Percentiles rank a stretch among this genome's conserved stretches.
phyloP scores from a whole-genome alignment of 2,113 vertebrate genomes.

The Procapra przewalskii region DNA sequence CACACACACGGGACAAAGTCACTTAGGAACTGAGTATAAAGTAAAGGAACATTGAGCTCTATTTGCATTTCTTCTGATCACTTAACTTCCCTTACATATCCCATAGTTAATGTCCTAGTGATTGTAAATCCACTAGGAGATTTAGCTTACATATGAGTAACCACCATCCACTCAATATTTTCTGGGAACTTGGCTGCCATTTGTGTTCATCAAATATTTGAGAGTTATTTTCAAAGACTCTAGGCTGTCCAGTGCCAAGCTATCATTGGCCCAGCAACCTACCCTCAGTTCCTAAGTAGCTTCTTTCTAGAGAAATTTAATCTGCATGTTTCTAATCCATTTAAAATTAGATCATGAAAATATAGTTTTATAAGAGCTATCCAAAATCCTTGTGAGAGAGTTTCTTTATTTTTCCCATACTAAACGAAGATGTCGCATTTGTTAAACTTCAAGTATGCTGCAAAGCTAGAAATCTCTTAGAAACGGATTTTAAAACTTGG shows the following conservation, averaged over 20 bases:
- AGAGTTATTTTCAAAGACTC: constrained; percentile 54
- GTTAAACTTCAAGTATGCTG: constrained; percentile 49
- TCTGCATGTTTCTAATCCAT: constrained; percentile 58
- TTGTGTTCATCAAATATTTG: constrained; percentile 58
- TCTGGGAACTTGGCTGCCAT: constrained; percentile 56
- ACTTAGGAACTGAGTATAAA: neutral
- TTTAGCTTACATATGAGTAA: constrained; percentile 49
- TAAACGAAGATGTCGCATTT: constrained; percentile 46
- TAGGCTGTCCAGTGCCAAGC: constrained; percentile 34
- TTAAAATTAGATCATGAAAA: constrained; percentile 63
- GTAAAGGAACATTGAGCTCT: neutral
- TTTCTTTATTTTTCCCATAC: neutral
- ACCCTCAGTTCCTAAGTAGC: constrained; percentile 20
- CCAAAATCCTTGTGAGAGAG: constrained; percentile 25
- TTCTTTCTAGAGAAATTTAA: constrained; percentile 60
- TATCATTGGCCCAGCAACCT: constrained; percentile 6
- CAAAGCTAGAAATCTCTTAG: constrained; percentile 14
- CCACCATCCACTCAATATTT: neutral
- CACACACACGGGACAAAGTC: neutral
- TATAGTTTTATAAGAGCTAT: constrained; percentile 33
- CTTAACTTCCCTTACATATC: constrained; percentile 19
- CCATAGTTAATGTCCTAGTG: constrained; percentile 1
- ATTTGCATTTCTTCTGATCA: constrained; percentile 26
- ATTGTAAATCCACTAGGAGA: constrained; percentile 52
- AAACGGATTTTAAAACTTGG: constrained; percentile 40